Conservation (phyloP, 2,888 invertebrate genomes). For the Ophion ventricosus region DNA sequence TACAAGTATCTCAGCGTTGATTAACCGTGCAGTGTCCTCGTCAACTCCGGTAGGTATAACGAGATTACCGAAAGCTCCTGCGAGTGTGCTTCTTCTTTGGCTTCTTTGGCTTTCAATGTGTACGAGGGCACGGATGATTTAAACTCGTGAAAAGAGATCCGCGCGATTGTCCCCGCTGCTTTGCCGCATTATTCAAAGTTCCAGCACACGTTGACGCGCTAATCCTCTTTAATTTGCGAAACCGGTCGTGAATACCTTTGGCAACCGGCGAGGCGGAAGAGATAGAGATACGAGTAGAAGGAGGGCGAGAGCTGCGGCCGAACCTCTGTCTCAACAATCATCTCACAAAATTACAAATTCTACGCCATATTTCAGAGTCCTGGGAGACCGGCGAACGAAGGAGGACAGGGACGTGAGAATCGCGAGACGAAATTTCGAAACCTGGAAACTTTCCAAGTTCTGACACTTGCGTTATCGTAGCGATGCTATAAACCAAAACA, state of each 20-base stretch:
- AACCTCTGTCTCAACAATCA: slow-evolving; percentile 29
- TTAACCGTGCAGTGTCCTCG: slow-evolving; percentile 16
- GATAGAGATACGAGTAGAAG: background rate
- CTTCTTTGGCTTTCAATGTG: slow-evolving; percentile 16
- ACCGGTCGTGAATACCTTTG: slow-evolving; percentile 36
- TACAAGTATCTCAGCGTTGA: background rate
- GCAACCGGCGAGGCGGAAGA: background rate
- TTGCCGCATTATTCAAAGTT: slow-evolving; percentile 57
- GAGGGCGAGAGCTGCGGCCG: slow-evolving; percentile 8
- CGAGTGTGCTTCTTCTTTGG: background rate
- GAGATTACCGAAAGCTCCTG: slow-evolving; percentile 28
- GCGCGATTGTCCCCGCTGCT: background rate
- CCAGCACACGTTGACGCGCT: slow-evolving; percentile 49
- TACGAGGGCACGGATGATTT: slow-evolving; percentile 21
- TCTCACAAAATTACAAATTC: slow-evolving; percentile 43
- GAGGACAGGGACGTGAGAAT: background rate
- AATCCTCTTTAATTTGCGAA: slow-evolving; percentile 61
- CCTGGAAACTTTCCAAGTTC: background rate
- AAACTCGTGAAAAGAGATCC: slow-evolving; percentile 22
- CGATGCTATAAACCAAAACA: background rate
- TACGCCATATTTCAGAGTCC: slow-evolving; percentile 22
- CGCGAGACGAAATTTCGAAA: slow-evolving; percentile 1
- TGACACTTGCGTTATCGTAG: background rate
- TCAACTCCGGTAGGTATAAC: slow-evolving; percentile 12
- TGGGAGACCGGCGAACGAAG: background rate